These are phyloP conservation scores for Plecturocebus donacophilus DNA, from an alignment of 2,113 vertebrate genomes.

Conservation along the genomic window DNA sequence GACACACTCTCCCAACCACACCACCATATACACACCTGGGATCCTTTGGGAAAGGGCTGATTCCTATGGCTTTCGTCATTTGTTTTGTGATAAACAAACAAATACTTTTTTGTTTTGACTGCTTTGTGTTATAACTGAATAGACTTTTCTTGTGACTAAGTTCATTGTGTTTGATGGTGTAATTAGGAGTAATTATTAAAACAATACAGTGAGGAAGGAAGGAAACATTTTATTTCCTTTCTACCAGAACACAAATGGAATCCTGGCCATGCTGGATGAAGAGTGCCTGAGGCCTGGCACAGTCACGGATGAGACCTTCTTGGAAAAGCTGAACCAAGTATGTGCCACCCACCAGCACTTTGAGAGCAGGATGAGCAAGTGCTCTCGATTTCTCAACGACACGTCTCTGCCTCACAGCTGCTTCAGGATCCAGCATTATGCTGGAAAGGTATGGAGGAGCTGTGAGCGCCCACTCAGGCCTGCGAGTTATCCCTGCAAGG, in stretches of 20 bases:
- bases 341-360: constrained; percentile 98
- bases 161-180: constrained; percentile 28
- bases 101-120: background rate
- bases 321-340: constrained; percentile 97
- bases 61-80: background rate
- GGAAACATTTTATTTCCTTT: constrained; percentile 58
- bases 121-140: background rate
- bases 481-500: too few relatives aligned
- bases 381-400: constrained; percentile 95
- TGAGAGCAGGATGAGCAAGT: constrained; percentile 97
- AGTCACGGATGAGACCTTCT: constrained; percentile 96
- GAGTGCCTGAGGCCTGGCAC: constrained; percentile 97
- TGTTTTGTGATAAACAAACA: background rate
- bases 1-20: accelerated
- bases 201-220: constrained; percentile 63
- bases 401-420: constrained; percentile 96
- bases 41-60: background rate
- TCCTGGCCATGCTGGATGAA: constrained; percentile 98
- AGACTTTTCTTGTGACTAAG: constrained; percentile 45
- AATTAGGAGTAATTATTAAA: constrained; percentile 50
- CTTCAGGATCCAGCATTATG: constrained; percentile 98
- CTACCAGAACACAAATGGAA: constrained; percentile 92
- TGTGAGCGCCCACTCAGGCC: accelerated
- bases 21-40: background rate
- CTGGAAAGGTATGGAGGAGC: constrained; percentile 92